Evolutionary conservation across 2,888 invertebrate species (phyloP), one percentile per base, ranked within the genome.

Genomic region (Sphinx pinastri): DNA sequence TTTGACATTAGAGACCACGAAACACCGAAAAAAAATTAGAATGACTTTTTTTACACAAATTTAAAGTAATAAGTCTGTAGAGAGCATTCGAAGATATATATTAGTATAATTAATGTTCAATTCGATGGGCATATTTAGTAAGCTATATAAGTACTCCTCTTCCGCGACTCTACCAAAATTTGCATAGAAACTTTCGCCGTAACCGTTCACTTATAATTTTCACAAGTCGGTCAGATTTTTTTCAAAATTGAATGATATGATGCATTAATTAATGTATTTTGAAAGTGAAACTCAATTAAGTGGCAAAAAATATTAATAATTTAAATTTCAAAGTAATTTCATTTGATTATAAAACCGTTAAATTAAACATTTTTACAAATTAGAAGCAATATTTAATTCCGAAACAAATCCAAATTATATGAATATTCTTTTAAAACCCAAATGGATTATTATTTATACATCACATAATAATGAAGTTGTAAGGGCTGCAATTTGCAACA

Each of bases 171-270:
- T 19, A 25, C 12, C 47, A 63, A 47, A 19, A 63, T 63, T 63
- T 49, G 47, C 63, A 49, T 63, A 63, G 63, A 63, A 63, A 63
- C 63, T 63, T 63, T 63, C 13, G 13, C 49, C 12, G 19, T 19
- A 47, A 2, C 13, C 11, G 19, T 47, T n/a, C 47, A 63, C 49
- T 49, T 49, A 19, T 49, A 63, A 49, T 63, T 16, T 47, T 47
- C 12, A 47, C 47, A 63, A 49, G 13, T 13, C 19, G 19, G 19
- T 12, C 19, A 13, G 12, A 8, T 49, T 49, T 63, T 45, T 49
- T 59, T n/a, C 47, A 0, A 63, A 63, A 25, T 19, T 63, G 3
- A n/a, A 19, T 49, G 12, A 3, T 19, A 14, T 14, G 25, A 8
- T 45, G 59, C n/a, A 63, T 49, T 63, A 0, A 49, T 49, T 49